A percentile compares a stretch with the other conserved stretches of the same genome.
Conservation (phyloP, 2,113 vertebrate species). For the Vidua macroura region DNA sequence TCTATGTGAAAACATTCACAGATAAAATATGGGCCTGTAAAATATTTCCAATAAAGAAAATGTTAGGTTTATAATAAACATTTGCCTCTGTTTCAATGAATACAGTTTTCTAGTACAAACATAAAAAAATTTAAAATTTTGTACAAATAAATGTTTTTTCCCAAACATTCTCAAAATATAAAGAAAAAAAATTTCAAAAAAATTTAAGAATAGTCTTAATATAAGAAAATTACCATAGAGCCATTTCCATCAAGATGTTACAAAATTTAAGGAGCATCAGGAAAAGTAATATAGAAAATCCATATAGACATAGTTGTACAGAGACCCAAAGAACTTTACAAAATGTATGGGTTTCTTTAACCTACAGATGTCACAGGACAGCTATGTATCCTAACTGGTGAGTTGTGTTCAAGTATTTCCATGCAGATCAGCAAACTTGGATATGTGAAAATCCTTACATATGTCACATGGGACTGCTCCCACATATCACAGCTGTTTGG, state of each 20-base stretch:
- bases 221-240: not conserved
- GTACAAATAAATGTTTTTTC: not conserved
- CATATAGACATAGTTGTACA: not conserved
- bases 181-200: not conserved
- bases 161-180: not conserved
- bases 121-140: not conserved
- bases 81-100: conserved; percentile 2
- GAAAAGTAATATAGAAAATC: not conserved
- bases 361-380: accelerated
- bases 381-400: not conserved
- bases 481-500: not conserved
- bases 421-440: not conserved
- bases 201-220: not conserved
- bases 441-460: not conserved
- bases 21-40: not conserved
- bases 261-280: not conserved
- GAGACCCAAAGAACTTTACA: not conserved
- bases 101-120: not conserved
- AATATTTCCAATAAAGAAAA: not conserved
- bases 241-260: not conserved
- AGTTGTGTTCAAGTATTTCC: not conserved
- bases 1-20: not conserved
- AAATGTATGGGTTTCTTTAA: not conserved
- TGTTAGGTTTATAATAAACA: not conserved
- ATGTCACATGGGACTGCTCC: not conserved